Evolutionary conservation across 2,888 invertebrate species (phyloP).

Genomic region (Pollenia griseotomentosa): DNA sequence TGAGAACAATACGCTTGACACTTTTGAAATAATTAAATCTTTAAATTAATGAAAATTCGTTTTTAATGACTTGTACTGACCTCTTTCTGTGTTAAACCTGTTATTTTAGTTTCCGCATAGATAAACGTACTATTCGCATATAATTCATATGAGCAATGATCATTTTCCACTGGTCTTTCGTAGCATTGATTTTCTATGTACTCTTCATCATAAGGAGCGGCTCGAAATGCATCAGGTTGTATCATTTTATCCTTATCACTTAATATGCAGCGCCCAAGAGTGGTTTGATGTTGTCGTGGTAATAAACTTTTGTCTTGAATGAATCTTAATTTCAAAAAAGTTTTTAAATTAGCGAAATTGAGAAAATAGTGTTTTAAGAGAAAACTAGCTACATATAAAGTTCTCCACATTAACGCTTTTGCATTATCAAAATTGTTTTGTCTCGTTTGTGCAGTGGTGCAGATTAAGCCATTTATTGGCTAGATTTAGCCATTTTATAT

Average conservation of each 20-base stretch:
- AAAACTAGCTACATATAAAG: too few species aligned
- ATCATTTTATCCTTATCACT: conserved; percentile 90
- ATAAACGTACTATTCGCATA: conserved; percentile 89
- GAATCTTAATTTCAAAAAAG: conserved; percentile 37
- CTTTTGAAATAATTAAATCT: conserved; percentile 79
- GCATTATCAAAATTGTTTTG: too few species aligned
- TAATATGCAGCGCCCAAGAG: conserved; percentile 88
- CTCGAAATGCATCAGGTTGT: conserved; percentile 91
- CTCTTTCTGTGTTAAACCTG: conserved; percentile 83
- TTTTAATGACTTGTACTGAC: conserved; percentile 75
- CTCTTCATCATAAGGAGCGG: conserved; percentile 90
- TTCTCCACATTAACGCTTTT: too few species aligned
- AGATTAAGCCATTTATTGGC: too few species aligned
- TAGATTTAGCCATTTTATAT: too few species aligned
- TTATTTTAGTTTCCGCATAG: conserved; percentile 85
- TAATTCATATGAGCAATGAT: conserved; percentile 91
- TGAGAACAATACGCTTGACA: conserved; percentile 88
- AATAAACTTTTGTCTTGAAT: conserved; percentile 52
- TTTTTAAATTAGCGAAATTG: too few species aligned
- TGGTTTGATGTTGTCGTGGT: conserved; percentile 65
- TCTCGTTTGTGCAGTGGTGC: too few species aligned
- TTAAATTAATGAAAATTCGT: neutral
- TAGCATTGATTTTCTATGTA: conserved; percentile 94
- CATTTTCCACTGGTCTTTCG: conserved; percentile 85
- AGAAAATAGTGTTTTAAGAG: too few species aligned